Evolutionary conservation across 2,888 invertebrate genomes (phyloP), one percentile per base, ranked within the genome.

Genomic region (Apamea monoglypha): DNA sequence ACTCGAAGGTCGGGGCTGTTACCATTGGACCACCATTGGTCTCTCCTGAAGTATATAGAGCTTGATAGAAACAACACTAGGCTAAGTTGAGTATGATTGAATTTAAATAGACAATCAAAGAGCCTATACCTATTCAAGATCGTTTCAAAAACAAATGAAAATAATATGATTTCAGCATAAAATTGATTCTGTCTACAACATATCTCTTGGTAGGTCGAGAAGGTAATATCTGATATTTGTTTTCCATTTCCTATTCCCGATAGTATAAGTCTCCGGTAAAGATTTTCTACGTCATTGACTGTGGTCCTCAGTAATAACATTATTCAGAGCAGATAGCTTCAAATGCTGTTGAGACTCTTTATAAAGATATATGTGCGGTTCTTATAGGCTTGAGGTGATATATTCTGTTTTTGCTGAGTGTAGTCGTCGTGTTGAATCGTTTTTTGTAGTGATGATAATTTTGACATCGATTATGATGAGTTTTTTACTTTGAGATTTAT

Each of bases 251-350:
- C 91, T 78, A 89, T 89, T 90, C 89, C 89, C 89, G 78, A 82
- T 87, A 80, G 86, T 82, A 83, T 78, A 81, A 90, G 92, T 91
- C 92, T 89, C 92, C 92, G 92, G 92, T 93, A 93, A 93, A 91
- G 91, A 93, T 94, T 95, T 95, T 95, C 94, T 91, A 86, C 91
- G 78, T 91, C 93, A 94, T 94, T 93, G 93, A 92, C 90, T 91
- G 90, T 92, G 93, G 92, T 92, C 93, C 92, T 88, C 82, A 82
- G 90, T 91, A 91, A 93, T 93, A 94, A 92, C 90, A 93, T 93
- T 93, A 94, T 93, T 94, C 91, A 90, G 89, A 91, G 85, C 89
- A 92, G 90, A 93, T 80, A 86, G 87, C 76, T 75, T 77, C 82
- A 77, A 80, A 80, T 80, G 69, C 53, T 67, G 66, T 14, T 82